Conservation (phyloP, 2,113 vertebrate genomes). For the Collichthys lucidus region DNA sequence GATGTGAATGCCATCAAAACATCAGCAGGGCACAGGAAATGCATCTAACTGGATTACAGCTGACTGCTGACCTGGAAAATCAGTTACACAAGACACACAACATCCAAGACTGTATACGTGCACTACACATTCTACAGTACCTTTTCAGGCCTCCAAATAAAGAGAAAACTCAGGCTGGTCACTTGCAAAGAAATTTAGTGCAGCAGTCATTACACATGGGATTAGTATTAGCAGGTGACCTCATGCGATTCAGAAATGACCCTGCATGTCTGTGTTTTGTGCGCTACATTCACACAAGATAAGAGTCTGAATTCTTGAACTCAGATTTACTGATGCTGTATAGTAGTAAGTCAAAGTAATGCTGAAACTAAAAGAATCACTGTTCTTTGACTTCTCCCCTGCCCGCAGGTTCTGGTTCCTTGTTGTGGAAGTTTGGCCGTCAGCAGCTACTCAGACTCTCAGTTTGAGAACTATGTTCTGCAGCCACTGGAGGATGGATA, state of each 20-base stretch:
- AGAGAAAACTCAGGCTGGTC: too few species aligned
- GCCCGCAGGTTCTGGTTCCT: constrained; percentile 90
- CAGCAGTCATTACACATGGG: too few species aligned
- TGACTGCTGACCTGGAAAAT: not conserved
- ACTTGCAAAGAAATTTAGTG: too few species aligned
- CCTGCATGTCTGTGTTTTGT: too few species aligned
- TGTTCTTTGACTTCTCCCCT: too few species aligned
- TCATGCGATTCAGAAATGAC: too few species aligned
- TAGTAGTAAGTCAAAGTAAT: too few species aligned
- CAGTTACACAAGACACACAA: not conserved
- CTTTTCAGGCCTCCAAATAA: not conserved
- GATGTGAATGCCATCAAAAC: not conserved
- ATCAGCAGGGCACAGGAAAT: not conserved
- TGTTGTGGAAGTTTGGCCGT: constrained; percentile 89
- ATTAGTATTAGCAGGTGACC: too few species aligned
- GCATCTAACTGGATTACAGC: constrained; percentile 20
- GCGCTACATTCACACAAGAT: too few species aligned
- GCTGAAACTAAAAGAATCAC: not conserved
- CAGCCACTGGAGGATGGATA: constrained; percentile 87
- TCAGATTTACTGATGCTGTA: too few species aligned
- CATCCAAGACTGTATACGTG: not conserved
- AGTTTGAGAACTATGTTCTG: constrained; percentile 93
- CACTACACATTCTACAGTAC: not conserved
- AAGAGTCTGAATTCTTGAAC: too few species aligned
- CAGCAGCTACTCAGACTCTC: constrained; percentile 81